These are phyloP conservation scores for Amorpha juglandis DNA, from an alignment of 2,888 invertebrate species.

Conservation along the genomic window DNA sequence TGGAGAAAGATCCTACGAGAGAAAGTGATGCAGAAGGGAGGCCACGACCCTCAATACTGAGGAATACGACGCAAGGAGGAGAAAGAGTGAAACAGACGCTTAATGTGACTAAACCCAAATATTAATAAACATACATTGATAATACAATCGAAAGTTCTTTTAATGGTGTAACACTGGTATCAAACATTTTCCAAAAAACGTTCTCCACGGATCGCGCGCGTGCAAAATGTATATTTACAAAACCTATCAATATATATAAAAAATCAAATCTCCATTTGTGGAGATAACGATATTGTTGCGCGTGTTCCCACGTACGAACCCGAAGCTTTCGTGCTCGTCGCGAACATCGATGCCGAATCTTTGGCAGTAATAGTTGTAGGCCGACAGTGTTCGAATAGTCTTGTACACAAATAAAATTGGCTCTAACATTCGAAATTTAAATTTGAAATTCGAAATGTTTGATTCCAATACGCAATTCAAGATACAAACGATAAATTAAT, in stretches of 20 bases:
- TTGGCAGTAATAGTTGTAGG: not conserved
- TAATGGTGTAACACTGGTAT: not conserved
- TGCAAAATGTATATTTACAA: slow-evolving; percentile 50
- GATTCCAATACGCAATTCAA: not conserved
- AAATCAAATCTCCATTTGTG: slow-evolving; percentile 74
- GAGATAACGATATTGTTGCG: slow-evolving; percentile 68
- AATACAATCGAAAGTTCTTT: not conserved
- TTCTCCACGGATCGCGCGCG: slow-evolving; percentile 28
- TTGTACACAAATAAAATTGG: not conserved
- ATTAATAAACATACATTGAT: no score
- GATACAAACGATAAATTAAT: not conserved
- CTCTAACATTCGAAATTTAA: not conserved
- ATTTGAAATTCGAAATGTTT: not conserved
- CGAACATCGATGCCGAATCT: not conserved
- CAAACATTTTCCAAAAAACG: slow-evolving; percentile 1
- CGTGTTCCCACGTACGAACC: slow-evolving; percentile 62
- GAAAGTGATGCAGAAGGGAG: no score
- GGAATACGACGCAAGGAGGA: no score
- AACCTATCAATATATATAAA: slow-evolving; percentile 20
- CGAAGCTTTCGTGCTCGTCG: not conserved
- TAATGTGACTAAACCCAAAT: no score
- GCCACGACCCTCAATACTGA: no score
- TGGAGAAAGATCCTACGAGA: no score
- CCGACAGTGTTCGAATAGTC: slow-evolving; percentile 1
- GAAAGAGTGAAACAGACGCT: no score